phyloP scores from a whole-genome alignment of 1,140 invertebrate genomes.

The Drosophila lowei region DNA sequence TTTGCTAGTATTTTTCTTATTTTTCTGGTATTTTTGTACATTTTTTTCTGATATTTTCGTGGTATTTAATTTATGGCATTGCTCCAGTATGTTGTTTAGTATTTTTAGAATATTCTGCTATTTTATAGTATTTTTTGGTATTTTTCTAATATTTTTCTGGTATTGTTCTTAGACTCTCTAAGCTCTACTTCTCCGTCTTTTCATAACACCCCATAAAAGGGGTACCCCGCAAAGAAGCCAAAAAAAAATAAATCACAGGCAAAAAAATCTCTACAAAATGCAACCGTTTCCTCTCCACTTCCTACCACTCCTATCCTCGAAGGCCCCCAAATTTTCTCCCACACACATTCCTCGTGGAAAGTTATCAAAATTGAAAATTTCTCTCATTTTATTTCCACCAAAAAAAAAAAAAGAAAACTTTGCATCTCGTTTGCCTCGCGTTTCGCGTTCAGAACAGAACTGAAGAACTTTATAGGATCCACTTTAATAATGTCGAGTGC shows the following conservation, averaged over 20 bases:
- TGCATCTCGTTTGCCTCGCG: slow-evolving; percentile 31
- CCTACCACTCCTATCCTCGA: slow-evolving; percentile 15
- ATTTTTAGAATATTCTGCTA: too few relatives aligned
- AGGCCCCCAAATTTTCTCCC: background rate
- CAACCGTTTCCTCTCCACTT: slow-evolving; percentile 45
- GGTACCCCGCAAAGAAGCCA: too few relatives aligned
- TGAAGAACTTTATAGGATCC: slow-evolving; percentile 75
- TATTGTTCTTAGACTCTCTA: too few relatives aligned
- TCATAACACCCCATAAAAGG: too few relatives aligned
- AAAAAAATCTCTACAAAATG: slow-evolving; percentile 43
- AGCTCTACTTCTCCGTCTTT: too few relatives aligned
- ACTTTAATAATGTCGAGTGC: slow-evolving; percentile 81
- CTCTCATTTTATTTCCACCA: slow-evolving; percentile 30
- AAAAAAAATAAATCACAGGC: slow-evolving; percentile 62
- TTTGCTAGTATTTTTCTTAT: too few relatives aligned
- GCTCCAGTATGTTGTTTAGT: too few relatives aligned
- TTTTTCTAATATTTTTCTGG: too few relatives aligned
- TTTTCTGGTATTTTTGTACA: too few relatives aligned
- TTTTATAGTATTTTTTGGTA: too few relatives aligned
- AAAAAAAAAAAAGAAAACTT: slow-evolving; percentile 38
- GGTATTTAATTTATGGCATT: too few relatives aligned
- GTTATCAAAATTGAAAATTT: slow-evolving; percentile 77
- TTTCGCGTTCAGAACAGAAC: slow-evolving; percentile 21
- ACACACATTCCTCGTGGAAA: slow-evolving; percentile 31
- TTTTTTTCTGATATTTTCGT: too few relatives aligned